Base-by-base conservation (phyloP, 2,888 invertebrate genomes). In the Gnatocerus cornutus region DNA sequence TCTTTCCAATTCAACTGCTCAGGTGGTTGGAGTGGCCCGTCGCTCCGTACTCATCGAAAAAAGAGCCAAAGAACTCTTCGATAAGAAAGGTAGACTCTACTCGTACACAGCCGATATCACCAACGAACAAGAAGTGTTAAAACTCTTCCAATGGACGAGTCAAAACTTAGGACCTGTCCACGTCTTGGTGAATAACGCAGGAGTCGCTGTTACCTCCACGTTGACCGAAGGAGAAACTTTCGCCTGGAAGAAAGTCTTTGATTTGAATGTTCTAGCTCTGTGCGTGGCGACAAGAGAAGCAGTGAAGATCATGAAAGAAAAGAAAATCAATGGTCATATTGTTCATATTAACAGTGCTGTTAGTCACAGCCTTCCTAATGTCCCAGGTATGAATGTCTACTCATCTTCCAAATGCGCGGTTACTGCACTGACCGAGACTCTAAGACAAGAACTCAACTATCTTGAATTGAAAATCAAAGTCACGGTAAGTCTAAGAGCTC, bases 171-270 rank as follows among this genome's bases (percentile, higher is more conserved):
- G 74, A 8, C 71, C 71, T 0, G 64, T 76, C 59, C 65, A 76
- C 13, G 74, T 76, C 45, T 50, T 76, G 46, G 55, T 77, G 43
- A 77, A 77, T 52, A 76, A 73, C 61, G 77, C 77, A 0, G 76
- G 77, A n/a, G 43, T 73, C 5, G 59, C 69, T 2, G 12, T 48
- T 10, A 65, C 62, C 6, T 71, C 69, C 3, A 71, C 52, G 10
- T 56, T 76, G 12, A 65, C 58, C 12, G 67, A 69, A 5, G 68
- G 65, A 16, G 46, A 62, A 4, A 39, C 56, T 0, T 21, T 48
- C 29, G 27, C 21, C 5, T 72, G 69, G 63, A 68, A 27, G 45
- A 12, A 43, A 6, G 50, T 53, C 30, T 41, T 59, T 5, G 71
- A 75, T 30, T 61, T 67, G 6, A 73, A 74, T 39, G 55, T 74